phyloP scores from a whole-genome alignment of 1,140 invertebrate species.

The Dufourea novaeangliae region DNA sequence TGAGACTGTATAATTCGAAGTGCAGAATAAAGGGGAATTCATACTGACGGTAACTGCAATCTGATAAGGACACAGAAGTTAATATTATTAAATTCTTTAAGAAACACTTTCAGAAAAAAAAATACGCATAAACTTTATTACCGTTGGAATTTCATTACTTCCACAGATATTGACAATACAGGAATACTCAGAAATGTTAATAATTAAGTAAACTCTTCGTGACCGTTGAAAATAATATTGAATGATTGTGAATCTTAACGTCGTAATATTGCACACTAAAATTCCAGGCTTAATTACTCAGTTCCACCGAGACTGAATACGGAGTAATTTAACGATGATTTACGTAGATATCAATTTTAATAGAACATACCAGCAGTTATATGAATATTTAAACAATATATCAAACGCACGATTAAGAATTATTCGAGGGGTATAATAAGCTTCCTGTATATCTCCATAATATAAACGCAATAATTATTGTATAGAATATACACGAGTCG shows the following conservation, averaged over 20 bases:
- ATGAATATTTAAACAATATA: not conserved
- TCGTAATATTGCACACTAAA: not conserved
- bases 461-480: not conserved
- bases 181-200: no score
- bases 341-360: not conserved
- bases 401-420: not conserved
- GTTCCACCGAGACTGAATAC: no score
- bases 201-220: no score
- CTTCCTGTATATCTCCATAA: not conserved
- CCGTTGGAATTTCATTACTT: not conserved
- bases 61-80: no score
- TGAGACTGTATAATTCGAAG: not conserved
- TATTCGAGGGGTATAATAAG: no score
- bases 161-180: not conserved
- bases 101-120: no score
- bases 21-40: not conserved
- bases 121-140: accelerated
- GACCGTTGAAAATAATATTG: no score
- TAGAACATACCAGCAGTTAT: not conserved
- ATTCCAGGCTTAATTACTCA: not conserved
- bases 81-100: no score
- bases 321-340: no score
- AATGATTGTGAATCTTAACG: not conserved
- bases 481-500: not conserved
- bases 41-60: not conserved